phyloP scores from a whole-genome alignment of 2,888 invertebrate species.

The Cotesia congregata region DNA sequence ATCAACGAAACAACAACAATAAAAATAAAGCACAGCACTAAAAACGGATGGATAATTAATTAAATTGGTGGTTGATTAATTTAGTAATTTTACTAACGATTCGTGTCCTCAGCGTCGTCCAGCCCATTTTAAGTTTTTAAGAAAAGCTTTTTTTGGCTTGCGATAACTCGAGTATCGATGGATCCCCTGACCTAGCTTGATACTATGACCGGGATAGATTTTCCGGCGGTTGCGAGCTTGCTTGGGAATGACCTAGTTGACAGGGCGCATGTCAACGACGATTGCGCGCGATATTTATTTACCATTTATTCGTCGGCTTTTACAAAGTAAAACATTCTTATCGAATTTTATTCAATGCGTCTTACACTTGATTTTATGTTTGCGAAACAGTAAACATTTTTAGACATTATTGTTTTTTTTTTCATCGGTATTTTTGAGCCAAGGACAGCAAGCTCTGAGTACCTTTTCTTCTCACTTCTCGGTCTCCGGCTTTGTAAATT shows the following conservation, averaged over 20 bases:
- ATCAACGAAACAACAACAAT: background rate
- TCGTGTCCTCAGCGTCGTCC: conserved; percentile 74
- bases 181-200: conserved; percentile 53
- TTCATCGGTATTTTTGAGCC: background rate
- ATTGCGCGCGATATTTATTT: conserved; percentile 63
- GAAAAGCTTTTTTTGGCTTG: conserved; percentile 14
- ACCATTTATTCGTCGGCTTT: conserved; percentile 44
- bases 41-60: background rate
- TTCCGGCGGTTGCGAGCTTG: conserved; percentile 49
- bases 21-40: conserved; percentile 10
- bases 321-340: too few species aligned
- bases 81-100: conserved; percentile 71
- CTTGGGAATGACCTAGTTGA: conserved; percentile 65
- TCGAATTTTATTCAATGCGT: too few species aligned
- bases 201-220: conserved; percentile 52
- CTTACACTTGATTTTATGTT: too few species aligned
- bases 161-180: conserved; percentile 46
- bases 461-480: background rate
- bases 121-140: conserved; percentile 70
- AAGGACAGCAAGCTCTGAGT: too few species aligned
- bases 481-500: background rate
- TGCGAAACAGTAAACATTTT: conserved; percentile 1
- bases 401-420: conserved; percentile 24
- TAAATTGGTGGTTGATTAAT: conserved; percentile 4
- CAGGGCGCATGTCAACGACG: conserved; percentile 66